Percentiles rank a stretch among this genome's conserved stretches.
Conservation (phyloP, 1,140 invertebrate genomes). For the Cyphomyrmex costatus region DNA sequence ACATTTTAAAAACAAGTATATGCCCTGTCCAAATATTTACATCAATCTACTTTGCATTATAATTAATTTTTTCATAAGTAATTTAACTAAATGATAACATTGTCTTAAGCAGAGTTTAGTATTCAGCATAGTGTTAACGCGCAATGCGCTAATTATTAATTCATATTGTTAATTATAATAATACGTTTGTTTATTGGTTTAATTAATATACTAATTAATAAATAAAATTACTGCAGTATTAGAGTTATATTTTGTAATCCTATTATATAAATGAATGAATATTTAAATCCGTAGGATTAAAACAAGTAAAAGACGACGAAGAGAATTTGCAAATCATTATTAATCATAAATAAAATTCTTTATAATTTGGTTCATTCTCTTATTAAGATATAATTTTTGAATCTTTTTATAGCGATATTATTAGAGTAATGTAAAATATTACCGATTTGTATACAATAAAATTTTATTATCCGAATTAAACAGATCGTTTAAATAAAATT, state of each 20-base stretch:
- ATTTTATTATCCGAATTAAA: background rate
- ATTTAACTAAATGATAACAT: background rate
- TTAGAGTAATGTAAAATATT: background rate
- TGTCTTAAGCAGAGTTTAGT: background rate
- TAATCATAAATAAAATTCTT: background rate
- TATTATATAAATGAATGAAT: slow-evolving; percentile 7
- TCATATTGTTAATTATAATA: slow-evolving; percentile 43
- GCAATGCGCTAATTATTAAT: slow-evolving; percentile 26
- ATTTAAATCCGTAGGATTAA: background rate
- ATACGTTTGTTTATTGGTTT: background rate
- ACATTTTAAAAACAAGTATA: background rate
- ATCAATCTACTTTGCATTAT: background rate
- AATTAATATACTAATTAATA: slow-evolving; percentile 34
- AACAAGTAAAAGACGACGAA: background rate
- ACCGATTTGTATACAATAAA: background rate
- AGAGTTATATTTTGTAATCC: slow-evolving; percentile 18
- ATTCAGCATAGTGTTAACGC: background rate
- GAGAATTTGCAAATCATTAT: slow-evolving; percentile 4
- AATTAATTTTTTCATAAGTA: background rate
- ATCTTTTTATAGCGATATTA: background rate
- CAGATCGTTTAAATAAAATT: background rate
- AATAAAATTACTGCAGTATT: slow-evolving; percentile 6
- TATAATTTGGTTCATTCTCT: background rate
- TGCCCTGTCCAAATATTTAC: background rate
- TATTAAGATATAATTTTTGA: background rate